Conservation (phyloP, 2,797 vertebrate genomes). For the Rhinatrema bivittatum region DNA sequence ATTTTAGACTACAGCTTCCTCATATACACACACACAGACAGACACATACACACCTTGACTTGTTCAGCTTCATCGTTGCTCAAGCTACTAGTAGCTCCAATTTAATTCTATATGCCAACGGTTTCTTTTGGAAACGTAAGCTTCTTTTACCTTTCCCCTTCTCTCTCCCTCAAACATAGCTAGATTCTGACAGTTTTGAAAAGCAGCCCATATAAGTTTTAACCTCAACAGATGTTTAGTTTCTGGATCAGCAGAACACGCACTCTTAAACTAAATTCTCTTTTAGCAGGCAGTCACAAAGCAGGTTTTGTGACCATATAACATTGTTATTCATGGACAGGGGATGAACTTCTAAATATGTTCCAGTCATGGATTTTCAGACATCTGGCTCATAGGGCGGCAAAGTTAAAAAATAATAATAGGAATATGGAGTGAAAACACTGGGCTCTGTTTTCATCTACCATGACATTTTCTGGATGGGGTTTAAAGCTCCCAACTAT, state of each 20-base stretch:
- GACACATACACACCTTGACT: no score
- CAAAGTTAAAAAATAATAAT: conserved; percentile 13
- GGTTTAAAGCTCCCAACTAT: background rate
- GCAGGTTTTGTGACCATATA: conserved; percentile 16
- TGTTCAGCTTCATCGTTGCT: no score
- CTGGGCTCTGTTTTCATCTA: conserved; percentile 4
- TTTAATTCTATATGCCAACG: no score
- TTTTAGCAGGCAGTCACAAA: conserved; percentile 20
- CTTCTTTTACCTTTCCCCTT: no score
- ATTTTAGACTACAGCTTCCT: no score
- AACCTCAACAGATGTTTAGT: conserved; percentile 23
- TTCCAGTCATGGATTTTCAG: conserved; percentile 21
- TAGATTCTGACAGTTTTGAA: conserved; percentile 14
- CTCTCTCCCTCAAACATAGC: conserved; percentile 18
- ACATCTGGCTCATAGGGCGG: conserved; percentile 15
- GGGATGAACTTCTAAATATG: conserved; percentile 16
- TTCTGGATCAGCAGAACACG: conserved; percentile 18
- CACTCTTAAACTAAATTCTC: conserved; percentile 16
- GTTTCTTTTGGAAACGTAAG: no score
- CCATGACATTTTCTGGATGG: conserved; percentile 1
- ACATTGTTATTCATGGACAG: conserved; percentile 18
- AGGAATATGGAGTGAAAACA: conserved; percentile 6
- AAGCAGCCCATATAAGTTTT: conserved; percentile 11
- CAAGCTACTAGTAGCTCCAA: no score
- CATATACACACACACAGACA: no score